Conservation (phyloP, 2,797 vertebrate species). For the Zonotrichia albicollis region DNA sequence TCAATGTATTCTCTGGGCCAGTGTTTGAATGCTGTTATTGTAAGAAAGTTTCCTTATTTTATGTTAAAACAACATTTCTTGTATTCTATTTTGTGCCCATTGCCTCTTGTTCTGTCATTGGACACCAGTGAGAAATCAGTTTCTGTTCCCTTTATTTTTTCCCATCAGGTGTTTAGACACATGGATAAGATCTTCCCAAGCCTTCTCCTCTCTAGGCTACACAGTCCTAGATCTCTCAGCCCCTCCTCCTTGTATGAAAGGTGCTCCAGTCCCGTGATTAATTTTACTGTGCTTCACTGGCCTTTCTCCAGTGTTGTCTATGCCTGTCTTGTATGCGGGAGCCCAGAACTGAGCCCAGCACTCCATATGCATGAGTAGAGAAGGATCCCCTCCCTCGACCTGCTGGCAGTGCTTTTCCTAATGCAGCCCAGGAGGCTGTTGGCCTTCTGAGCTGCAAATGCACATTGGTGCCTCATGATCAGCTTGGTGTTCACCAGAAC, state of each 20-base stretch:
- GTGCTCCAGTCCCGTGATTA: background rate
- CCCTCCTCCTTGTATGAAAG: background rate
- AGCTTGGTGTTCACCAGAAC: background rate
- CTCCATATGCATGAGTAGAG: background rate
- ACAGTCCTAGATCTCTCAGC: background rate
- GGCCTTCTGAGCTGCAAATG: background rate
- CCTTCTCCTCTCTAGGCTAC: background rate
- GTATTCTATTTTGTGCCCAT: background rate
- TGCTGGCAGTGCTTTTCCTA: background rate
- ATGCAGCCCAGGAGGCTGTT: background rate
- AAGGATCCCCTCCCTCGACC: background rate
- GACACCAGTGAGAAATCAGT: background rate
- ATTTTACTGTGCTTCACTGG: background rate
- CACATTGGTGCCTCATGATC: background rate
- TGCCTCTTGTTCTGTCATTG: background rate
- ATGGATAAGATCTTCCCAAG: background rate
- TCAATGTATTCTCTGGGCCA: background rate
- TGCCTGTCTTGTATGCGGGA: background rate
- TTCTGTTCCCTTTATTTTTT: background rate
- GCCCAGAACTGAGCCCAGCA: background rate
- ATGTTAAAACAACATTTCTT: background rate
- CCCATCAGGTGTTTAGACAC: fast-evolving
- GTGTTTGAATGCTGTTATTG: background rate
- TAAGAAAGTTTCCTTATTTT: background rate
- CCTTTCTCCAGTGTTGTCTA: background rate